A percentile compares a stretch with the other conserved stretches of the same genome.
These are phyloP conservation scores for Eulemur coronatus DNA, from an alignment of 2,797 vertebrate species.

Conservation along the genomic window DNA sequence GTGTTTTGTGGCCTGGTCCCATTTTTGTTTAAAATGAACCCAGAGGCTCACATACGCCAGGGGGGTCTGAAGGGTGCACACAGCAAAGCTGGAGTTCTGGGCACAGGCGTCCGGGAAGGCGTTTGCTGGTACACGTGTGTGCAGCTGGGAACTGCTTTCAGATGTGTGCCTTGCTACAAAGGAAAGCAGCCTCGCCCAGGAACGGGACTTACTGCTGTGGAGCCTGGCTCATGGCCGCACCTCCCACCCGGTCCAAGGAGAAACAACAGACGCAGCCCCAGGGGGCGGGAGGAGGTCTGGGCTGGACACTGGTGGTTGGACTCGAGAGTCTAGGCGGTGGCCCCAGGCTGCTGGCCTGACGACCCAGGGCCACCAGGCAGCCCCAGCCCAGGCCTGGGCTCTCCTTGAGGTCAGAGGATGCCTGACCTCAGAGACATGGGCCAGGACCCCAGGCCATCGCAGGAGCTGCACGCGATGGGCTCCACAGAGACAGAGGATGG, in stretches of 20 bases:
- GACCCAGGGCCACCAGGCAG: neutral
- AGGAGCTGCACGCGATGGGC: no score
- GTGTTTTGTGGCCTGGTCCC: neutral
- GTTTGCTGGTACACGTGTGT: neutral
- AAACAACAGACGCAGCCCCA: accelerated
- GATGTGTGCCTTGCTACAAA: neutral
- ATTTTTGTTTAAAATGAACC: neutral
- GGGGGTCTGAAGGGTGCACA: neutral
- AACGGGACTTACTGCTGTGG: neutral
- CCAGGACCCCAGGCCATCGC: neutral
- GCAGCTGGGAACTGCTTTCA: neutral
- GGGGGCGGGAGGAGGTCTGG: neutral
- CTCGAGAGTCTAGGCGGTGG: neutral
- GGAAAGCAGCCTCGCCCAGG: neutral
- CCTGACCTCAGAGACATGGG: neutral
- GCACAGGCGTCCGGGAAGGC: neutral
- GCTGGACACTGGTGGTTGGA: neutral
- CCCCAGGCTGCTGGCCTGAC: neutral
- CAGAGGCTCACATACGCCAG: accelerated
- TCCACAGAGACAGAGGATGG: neutral
- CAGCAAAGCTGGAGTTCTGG: neutral
- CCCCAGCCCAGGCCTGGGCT: neutral
- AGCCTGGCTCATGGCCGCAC: neutral
- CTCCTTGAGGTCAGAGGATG: neutral
- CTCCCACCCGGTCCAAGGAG: neutral